Evolutionary conservation across 2,797 vertebrate genomes (phyloP), one percentile per base, ranked within the genome.

Genomic region (Rousettus madagascariensis): DNA sequence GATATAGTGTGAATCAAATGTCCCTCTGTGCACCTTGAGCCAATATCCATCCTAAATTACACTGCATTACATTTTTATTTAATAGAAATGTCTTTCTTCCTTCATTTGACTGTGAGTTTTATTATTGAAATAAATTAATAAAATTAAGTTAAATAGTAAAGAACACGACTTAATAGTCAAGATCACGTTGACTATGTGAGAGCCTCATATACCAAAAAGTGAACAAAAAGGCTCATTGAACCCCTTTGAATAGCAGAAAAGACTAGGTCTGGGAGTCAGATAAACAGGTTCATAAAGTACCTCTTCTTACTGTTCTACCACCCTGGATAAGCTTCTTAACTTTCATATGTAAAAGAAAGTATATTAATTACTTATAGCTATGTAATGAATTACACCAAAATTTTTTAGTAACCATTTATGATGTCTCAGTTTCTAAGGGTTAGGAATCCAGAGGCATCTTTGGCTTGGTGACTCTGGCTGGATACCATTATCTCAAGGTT

Each of bases 91-190:
- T 41, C 3, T 65, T 57, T 30, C 22, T 55, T 63, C 3, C 17
- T 5, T 1, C 5, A 49, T 22, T 77, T 12, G 2, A n/a, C 12
- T 41, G 2, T 38, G 8, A 77, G 12, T 57, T 93, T 88, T 80
- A 3, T 83, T 49, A 86, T 46, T 10, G 5, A 84, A 51, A 55
- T 55, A 83, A 19, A 49, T 38, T 16, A 86, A 80, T 22, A 65
- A 92, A 63, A 63, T 28, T 89, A 41, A 68, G 13, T 68, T 89
- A 53, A 36, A 74, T 33, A 74, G 55, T n/a, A 83, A 95, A 71
- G 8, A 26, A 20, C 33, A 15, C 57, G 5, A 30, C 33, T 72
- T 75, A 71, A 71, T 41, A 61, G 1, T 51, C 12, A 80, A 68
- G 63, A 20, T 87, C 30, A 90, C 3, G 0, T 63, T 38, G 68